These are phyloP conservation scores for Otis tarda DNA, from an alignment of 2,113 vertebrate genomes.

Conservation along the genomic window DNA sequence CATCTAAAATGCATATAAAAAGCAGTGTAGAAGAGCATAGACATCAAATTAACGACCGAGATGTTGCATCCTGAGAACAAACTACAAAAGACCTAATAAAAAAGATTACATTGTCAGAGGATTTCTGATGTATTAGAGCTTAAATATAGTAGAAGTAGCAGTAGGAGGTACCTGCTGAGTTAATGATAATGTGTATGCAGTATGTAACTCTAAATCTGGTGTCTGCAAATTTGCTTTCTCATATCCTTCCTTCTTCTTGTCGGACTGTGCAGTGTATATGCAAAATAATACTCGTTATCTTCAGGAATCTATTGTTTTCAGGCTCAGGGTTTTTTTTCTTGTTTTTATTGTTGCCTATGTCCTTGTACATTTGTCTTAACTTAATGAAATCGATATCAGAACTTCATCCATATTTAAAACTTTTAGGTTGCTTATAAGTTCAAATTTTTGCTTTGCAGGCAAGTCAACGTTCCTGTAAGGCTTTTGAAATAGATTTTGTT, in stretches of 20 bases:
- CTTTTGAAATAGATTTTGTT: neutral
- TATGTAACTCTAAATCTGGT: neutral
- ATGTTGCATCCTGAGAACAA: neutral
- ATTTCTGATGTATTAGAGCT: neutral
- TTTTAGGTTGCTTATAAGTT: neutral
- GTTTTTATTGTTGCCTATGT: neutral
- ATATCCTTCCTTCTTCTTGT: neutral
- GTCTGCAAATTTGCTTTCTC: neutral
- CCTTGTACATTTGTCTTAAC: neutral
- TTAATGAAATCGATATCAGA: neutral
- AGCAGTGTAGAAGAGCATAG: neutral
- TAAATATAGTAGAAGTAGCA: neutral
- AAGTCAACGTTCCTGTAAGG: neutral
- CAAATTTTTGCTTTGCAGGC: neutral
- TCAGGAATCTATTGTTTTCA: neutral
- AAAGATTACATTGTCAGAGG: neutral
- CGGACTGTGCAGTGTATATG: neutral
- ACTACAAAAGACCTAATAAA: neutral
- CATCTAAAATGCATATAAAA: neutral
- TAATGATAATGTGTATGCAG: neutral
- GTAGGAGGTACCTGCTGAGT: neutral
- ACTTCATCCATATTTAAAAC: neutral
- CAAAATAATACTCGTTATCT: neutral
- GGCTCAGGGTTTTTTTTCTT: neutral
- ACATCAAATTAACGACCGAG: neutral